Conservation (phyloP, 2,113 vertebrate species). For the Lampris incognitus region DNA sequence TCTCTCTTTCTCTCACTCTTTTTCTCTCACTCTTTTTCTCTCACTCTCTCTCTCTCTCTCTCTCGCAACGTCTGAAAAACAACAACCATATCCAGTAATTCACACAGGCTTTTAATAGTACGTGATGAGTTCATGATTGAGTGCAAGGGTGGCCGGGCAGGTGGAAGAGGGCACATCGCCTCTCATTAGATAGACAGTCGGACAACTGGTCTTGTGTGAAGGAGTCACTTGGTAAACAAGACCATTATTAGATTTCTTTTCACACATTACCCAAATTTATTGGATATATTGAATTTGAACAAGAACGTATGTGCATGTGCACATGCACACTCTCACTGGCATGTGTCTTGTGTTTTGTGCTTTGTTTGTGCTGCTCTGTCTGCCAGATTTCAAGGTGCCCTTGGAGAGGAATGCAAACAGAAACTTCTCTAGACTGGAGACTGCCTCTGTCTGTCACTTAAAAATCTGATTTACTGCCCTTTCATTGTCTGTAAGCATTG, state of each 20-base stretch:
- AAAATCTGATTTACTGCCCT: constrained; percentile 65
- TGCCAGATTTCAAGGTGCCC: constrained; percentile 75
- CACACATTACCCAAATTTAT: neutral
- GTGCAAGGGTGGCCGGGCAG: constrained; percentile 8
- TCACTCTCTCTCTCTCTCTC: neutral
- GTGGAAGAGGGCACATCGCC: neutral
- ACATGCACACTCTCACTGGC: neutral
- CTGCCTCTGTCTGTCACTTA: constrained; percentile 51
- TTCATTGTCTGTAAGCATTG: constrained; percentile 50
- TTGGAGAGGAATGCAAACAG: constrained; percentile 63
- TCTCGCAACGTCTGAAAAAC: constrained; percentile 52
- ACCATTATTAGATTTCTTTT: neutral
- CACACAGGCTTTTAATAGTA: constrained; percentile 67
- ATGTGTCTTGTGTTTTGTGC: constrained; percentile 22
- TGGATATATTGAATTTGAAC: neutral
- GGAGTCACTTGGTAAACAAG: neutral
- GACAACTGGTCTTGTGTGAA: neutral
- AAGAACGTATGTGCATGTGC: constrained; percentile 14
- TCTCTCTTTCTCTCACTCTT: neutral
- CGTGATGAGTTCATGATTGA: constrained; percentile 59
- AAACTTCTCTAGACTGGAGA: constrained; percentile 34
- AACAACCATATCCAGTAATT: constrained; percentile 48
- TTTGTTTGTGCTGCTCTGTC: constrained; percentile 19
- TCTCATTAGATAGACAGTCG: neutral
- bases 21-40: too few species aligned